Base-by-base conservation (phyloP, 2,888 invertebrate species). In the Dusona sp. region DNA sequence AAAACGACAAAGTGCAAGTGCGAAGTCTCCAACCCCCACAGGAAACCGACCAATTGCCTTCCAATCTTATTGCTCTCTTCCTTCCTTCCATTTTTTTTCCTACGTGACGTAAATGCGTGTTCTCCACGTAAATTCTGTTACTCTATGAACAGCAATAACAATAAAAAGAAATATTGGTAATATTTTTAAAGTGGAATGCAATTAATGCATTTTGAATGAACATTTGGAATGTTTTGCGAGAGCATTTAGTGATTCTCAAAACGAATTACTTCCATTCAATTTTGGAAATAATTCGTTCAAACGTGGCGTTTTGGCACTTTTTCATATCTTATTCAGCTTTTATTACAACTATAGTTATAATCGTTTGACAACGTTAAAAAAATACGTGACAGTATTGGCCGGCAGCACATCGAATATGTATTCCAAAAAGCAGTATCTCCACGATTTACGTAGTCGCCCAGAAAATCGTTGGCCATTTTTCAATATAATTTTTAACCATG, bases 41-140 rank as follows among this genome's bases (percentile, higher is more conserved):
- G 74, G 38, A 54, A 29, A 33, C 33, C 81, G 64, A 65, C 64
- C 80, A 73, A 73, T 80, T 73, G 48, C 33, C 36, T 54, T n/a
- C 48, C 48, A 81, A 74, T 74, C 73, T 72, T 64, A n/a, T 42
- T 19, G 65, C 74, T 73, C 57, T 51, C n/a, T 42, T 36, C 36
- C 29, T 36, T 45, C 33, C 38, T 33, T 42, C 45, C 2, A 16
- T 70, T 73, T 48, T 33, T 25, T 48, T 38, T 19, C 29, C 22
- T 6, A 42, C 38, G 33, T 42, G 42, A 65, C 29, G 19, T 3
- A 19, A 48, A 48, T 45, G 29, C 48, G n/a, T 33, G 45, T 48
- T 48, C 6, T 6, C 61, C 29, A 25, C 16, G n/a, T n/a, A n/a
- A n/a, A n/a, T n/a, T n/a, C n/a, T n/a, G n/a, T n/a, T n/a, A n/a